Evolutionary conservation across 2,113 vertebrate genomes (phyloP), one percentile per base, ranked within the genome.

Genomic region (Pluvialis apricaria): DNA sequence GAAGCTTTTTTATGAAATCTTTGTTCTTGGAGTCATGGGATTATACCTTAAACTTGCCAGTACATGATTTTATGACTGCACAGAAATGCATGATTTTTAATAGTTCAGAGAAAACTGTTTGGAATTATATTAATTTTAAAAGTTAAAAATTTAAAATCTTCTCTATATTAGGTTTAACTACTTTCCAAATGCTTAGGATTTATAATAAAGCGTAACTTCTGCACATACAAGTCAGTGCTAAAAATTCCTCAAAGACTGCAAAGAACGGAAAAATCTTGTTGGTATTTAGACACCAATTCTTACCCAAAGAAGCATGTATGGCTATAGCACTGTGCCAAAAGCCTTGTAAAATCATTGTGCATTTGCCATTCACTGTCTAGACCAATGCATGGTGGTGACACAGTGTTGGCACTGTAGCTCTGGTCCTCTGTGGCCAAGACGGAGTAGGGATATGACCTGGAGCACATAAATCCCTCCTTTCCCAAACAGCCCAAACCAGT

Each of bases 241-340:
- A 77, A 51, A 40, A 15, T 29, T 61, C 34, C 58, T 61, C 29
- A 25, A 38, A 44, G 26, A 12, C 57, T 29, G 28, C n/a, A 58
- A 45, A 68, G 40, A 78, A 40, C 0, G 0, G 47, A 62, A 76
- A 28, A 4, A 11, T 4, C 1, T 10, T n/a, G 7, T 22, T 22
- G 66, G 36, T 15, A 7, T 32, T 71, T 62, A 24, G 42, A 60
- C 25, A 28, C 8, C 5, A 55, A 2, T 29, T 89, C 34, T 52
- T 8, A 18, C 18, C 42, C 22, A n/a, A 57, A 55, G 32, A 1
- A 40, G 10, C 14, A 61, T 2, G 5, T 11, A 16, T 44, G 29
- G 44, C 49, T 36, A 1, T 4, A 42, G 13, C 5, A 3, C 68
- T 26, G 28, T 14, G 13, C 60, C 1, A 0, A 81, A 73, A 73